Evolutionary conservation across 2,797 vertebrate species (phyloP).

Genomic region (Diglossa cyanea): DNA sequence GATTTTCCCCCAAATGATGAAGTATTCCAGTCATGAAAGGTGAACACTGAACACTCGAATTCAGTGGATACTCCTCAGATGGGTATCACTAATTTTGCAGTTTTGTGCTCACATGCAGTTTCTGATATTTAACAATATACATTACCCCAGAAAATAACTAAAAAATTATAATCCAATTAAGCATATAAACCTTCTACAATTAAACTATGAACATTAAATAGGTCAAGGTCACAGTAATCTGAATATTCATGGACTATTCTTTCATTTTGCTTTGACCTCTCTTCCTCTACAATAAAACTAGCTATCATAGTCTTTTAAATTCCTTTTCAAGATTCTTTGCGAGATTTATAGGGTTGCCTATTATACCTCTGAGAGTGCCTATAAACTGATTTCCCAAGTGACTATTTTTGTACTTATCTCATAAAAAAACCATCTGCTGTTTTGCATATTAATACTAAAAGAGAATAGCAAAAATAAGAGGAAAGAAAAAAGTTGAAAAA

Average conservation of each 20-base stretch:
- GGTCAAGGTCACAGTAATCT: slow-evolving; percentile 2
- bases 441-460: slow-evolving; percentile 18
- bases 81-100: not conserved
- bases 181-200: not conserved
- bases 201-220: not conserved
- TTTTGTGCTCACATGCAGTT: not conserved
- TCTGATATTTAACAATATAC: not conserved
- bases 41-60: not conserved
- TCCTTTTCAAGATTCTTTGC: not conserved
- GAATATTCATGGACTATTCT: not conserved
- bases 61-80: not conserved
- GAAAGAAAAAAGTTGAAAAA: not conserved
- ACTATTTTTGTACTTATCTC: not conserved
- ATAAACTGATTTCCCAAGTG: not conserved
- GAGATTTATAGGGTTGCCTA: not conserved
- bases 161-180: slow-evolving; percentile 5
- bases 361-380: not conserved
- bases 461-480: not conserved
- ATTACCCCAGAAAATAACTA: not conserved
- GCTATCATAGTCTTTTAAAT: not conserved
- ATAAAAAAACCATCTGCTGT: not conserved
- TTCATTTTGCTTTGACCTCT: not conserved
- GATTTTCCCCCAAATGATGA: not conserved
- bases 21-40: not conserved
- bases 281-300: not conserved